Conservation (phyloP, 2,888 invertebrate genomes). For the Julus scandinavius region DNA sequence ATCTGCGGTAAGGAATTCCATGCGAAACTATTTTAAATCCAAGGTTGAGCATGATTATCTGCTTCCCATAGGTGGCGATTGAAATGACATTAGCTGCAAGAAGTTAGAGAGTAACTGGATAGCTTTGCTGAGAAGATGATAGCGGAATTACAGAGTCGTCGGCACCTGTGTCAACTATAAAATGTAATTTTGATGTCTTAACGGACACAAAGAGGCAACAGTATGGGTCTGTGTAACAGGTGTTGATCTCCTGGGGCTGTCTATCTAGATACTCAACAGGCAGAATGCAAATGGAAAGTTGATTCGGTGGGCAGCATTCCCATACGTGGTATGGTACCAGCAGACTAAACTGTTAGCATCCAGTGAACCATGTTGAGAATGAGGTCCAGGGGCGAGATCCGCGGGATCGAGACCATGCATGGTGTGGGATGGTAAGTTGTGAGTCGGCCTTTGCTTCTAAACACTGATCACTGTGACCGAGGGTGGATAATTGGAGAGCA, state of each 20-base stretch:
- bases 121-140: background rate
- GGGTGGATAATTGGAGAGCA: background rate
- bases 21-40: background rate
- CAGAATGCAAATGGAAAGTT: background rate
- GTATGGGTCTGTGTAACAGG: background rate
- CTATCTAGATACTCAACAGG: background rate
- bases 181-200: too few relatives aligned
- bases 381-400: too few relatives aligned
- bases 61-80: background rate
- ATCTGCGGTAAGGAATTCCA: background rate
- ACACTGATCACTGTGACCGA: background rate
- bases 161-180: constrained; percentile 42
- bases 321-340: constrained; percentile 15
- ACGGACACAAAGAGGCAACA: background rate
- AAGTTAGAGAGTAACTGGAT: background rate
- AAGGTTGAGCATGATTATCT: background rate
- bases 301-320: background rate
- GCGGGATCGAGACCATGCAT: background rate
- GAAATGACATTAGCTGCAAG: background rate
- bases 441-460: background rate
- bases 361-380: too few relatives aligned
- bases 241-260: background rate
- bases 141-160: background rate
- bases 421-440: background rate
- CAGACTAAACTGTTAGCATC: background rate